Conservation (phyloP, 2,797 vertebrate species). For the Crocodylus rhombifer region DNA sequence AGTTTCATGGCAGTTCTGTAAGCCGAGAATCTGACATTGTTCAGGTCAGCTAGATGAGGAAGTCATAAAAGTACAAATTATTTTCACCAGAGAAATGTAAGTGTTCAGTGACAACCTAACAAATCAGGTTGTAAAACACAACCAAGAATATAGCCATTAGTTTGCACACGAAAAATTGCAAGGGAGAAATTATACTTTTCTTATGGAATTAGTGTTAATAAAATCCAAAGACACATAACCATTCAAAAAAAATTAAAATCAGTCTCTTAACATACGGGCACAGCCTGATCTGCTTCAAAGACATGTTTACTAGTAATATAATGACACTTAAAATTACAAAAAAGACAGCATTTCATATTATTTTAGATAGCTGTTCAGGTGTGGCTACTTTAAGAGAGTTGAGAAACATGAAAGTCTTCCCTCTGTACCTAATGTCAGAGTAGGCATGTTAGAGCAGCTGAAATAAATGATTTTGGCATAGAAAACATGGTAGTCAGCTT, state of each 20-base stretch:
- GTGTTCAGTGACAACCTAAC: background rate
- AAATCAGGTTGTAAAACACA: background rate
- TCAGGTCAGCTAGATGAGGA: conserved; percentile 91
- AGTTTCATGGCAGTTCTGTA: conserved; percentile 99
- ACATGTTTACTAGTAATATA: background rate
- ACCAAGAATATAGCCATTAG: background rate
- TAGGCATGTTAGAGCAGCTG: background rate
- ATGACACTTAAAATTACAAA: conserved; percentile 31
- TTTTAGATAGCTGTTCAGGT: conserved; percentile 28
- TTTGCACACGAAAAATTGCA: background rate
- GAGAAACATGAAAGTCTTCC: conserved; percentile 55
- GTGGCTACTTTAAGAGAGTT: background rate
- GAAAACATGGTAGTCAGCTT: background rate
- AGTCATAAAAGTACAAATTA: conserved; percentile 32
- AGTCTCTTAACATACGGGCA: background rate
- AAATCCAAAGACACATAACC: background rate
- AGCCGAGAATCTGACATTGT: conserved; percentile 98
- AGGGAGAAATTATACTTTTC: background rate
- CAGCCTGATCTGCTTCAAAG: background rate
- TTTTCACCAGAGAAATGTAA: conserved; percentile 29
- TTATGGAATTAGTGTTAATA: background rate
- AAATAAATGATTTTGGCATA: background rate
- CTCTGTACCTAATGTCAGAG: background rate
- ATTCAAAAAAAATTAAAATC: background rate
- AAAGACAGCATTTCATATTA: background rate